Base-by-base conservation (phyloP, 1,140 invertebrate species). In the Leptestheria dahalacensis region DNA sequence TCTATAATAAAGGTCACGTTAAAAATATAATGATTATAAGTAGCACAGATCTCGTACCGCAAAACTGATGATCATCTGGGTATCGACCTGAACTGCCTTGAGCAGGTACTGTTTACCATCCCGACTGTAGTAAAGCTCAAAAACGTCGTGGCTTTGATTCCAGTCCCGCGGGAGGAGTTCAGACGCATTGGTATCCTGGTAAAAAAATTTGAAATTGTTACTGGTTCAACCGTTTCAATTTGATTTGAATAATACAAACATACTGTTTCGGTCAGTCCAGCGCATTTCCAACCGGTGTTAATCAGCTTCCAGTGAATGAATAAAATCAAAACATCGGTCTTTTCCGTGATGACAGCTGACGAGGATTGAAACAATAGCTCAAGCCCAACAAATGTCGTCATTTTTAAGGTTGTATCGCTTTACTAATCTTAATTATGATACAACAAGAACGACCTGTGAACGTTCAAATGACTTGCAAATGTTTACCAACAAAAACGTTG, bases 181-280 rank as follows among this genome's bases (percentile, higher is more conserved):
- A 61, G 74, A 78, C 61, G 78, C 79, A 15, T 24, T 23, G 9
- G 48, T 29, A 28, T 53, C 47, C 25, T 29, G 11, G 24, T 21
- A 48, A 28, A 26, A 20, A 57, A 57, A 56, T 12, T 41, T 41
- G 15, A 41, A 26, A n/a, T n/a, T n/a, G n/a, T n/a, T n/a, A n/a
- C n/a, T n/a, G n/a, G n/a, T n/a, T n/a, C n/a, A n/a, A n/a, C n/a
- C n/a, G n/a, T n/a, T n/a, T n/a, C n/a, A n/a, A n/a, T n/a, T n/a
- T n/a, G n/a, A n/a, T n/a, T n/a, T n/a, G n/a, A n/a, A n/a, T n/a
- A n/a, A n/a, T n/a, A n/a, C n/a, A n/a, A n/a, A n/a, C n/a, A n/a
- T n/a, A n/a, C n/a, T n/a, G n/a, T 76, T 67, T 87, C 83, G 2
- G 83, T 83, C 46, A 82, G 69, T 49, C 85, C 85, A 62, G 86